Conservation (phyloP, 2,797 vertebrate genomes). For the Parambassis ranga region DNA sequence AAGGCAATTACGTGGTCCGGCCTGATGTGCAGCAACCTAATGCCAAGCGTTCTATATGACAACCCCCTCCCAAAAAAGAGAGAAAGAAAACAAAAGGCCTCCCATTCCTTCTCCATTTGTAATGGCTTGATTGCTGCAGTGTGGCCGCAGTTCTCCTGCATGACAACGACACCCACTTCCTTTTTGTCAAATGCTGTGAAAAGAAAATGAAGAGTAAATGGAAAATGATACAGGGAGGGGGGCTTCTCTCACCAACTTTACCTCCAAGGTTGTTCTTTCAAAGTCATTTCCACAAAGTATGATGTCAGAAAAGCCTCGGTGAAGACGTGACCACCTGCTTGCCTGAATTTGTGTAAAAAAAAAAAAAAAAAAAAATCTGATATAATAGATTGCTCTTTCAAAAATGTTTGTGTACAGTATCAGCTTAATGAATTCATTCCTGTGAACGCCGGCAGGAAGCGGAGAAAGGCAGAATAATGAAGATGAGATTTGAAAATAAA, state of each 20-base stretch:
- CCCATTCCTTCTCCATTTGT: constrained; percentile 19
- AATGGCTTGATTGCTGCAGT: constrained; percentile 45
- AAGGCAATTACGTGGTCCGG: constrained; percentile 67
- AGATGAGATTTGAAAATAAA: constrained; percentile 46
- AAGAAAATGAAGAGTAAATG: constrained; percentile 12
- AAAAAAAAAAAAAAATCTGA: constrained; percentile 9
- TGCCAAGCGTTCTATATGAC: constrained; percentile 56
- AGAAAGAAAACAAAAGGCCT: constrained; percentile 40
- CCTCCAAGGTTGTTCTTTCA: constrained; percentile 32
- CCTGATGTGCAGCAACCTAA: constrained; percentile 62
- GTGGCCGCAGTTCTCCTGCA: constrained; percentile 27
- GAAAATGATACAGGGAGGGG: not conserved
- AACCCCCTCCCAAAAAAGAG: constrained; percentile 1
- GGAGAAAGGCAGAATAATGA: constrained; percentile 40
- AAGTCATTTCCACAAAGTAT: constrained; percentile 15
- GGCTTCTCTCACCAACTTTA: constrained; percentile 4
- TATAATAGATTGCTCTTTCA: constrained; percentile 16
- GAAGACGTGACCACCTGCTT: constrained; percentile 10
- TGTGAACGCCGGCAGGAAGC: constrained; percentile 13
- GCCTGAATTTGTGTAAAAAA: not conserved
- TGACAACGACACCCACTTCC: constrained; percentile 29
- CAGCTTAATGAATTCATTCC: constrained; percentile 35
- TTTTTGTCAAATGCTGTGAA: constrained; percentile 9
- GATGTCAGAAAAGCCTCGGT: not conserved
- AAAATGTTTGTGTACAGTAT: constrained; percentile 26